phyloP scores from a whole-genome alignment of 2,888 invertebrate genomes.

The Coenonympha glycerion region DNA sequence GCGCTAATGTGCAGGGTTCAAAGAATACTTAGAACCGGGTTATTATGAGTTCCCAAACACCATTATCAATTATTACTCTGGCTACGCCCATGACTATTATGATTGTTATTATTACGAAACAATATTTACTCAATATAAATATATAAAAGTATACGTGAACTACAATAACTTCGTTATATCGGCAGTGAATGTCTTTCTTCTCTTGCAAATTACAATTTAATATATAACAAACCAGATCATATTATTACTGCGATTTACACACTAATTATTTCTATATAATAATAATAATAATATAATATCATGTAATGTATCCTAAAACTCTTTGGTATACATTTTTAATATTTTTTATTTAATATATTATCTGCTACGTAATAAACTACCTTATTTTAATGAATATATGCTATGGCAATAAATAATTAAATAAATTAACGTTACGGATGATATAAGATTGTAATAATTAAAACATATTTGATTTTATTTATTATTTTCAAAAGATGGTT shows the following conservation, averaged over 20 bases:
- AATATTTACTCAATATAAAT: conserved; percentile 32
- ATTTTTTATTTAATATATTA: conserved; percentile 31
- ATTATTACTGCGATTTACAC: conserved; percentile 25
- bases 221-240: conserved; percentile 22
- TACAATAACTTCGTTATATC: conserved; percentile 37
- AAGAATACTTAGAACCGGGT: no score
- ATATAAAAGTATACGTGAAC: conserved; percentile 31
- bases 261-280: conserved; percentile 26
- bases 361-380: conserved; percentile 25
- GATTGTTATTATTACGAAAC: conserved; percentile 13
- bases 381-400: conserved; percentile 21
- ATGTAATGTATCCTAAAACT: conserved; percentile 28
- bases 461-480: neutral
- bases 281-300: no score
- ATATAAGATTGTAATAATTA: neutral
- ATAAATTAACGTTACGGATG: neutral
- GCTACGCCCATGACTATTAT: neutral
- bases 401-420: conserved; percentile 13
- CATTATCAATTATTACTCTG: neutral
- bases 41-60: no score
- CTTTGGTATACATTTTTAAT: conserved; percentile 59
- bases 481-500: no score
- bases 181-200: conserved; percentile 43
- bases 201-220: conserved; percentile 29
- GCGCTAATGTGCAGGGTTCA: no score